Evolutionary conservation across 2,888 invertebrate genomes (phyloP).

Genomic region (Tryphoninae sp.): DNA sequence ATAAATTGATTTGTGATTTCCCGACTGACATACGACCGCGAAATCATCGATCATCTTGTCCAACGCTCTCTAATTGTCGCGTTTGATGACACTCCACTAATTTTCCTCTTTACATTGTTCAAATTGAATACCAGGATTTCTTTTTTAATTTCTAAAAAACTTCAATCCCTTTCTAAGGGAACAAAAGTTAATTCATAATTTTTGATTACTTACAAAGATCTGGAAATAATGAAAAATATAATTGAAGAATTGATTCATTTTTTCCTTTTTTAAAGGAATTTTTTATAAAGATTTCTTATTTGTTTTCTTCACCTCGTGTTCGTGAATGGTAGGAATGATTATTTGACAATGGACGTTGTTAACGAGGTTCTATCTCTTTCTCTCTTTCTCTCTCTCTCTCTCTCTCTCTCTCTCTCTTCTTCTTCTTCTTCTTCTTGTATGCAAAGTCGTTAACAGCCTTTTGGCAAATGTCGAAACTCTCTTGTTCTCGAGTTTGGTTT

Average conservation of each 20-base stretch:
- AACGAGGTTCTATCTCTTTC: constrained; percentile 5
- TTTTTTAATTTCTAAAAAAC: background rate
- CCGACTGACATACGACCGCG: constrained; percentile 4
- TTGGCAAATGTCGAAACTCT: constrained; percentile 55
- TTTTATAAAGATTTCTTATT: background rate
- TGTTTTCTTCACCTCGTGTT: background rate
- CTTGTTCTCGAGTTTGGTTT: constrained; percentile 39
- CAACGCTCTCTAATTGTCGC: constrained; percentile 27
- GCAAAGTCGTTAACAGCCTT: constrained; percentile 54
- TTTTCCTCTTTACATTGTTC: background rate
- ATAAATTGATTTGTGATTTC: constrained; percentile 47
- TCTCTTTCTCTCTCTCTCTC: constrained; percentile 8
- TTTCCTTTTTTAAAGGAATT: too few species aligned
- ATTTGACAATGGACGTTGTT: background rate
- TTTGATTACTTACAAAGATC: too few species aligned
- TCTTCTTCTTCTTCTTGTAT: constrained; percentile 28
- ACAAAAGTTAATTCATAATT: too few species aligned
- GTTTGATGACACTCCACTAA: background rate
- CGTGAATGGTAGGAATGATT: background rate
- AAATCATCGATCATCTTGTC: constrained; percentile 36
- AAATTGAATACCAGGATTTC: background rate
- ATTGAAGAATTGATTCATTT: too few species aligned
- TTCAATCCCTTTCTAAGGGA: too few species aligned
- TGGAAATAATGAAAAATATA: too few species aligned
- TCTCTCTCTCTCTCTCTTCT: constrained; percentile 20